Percentiles rank a stretch among this genome's conserved stretches.
Conservation (phyloP, 2,113 vertebrate species). For the Phoxinus phoxinus region DNA sequence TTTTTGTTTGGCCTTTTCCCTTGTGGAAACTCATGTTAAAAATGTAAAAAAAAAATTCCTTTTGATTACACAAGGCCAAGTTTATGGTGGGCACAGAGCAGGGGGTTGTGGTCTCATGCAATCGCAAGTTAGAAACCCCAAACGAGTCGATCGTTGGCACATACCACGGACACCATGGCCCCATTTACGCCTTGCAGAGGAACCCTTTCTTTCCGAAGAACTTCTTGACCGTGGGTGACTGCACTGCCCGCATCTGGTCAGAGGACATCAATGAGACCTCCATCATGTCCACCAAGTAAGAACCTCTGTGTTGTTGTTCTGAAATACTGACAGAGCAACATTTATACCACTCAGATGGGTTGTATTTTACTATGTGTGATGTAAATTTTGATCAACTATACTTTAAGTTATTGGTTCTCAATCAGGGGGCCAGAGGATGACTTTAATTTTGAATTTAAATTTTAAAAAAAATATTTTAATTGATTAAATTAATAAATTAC, state of each 20-base stretch:
- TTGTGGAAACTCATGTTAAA: neutral
- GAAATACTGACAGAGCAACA: neutral
- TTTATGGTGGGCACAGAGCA: conserved; percentile 99
- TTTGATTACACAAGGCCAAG: conserved; percentile 82
- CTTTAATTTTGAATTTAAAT: neutral
- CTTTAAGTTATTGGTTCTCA: neutral
- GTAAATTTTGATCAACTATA: neutral
- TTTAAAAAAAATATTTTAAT: too few relatives aligned
- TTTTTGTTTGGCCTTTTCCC: neutral
- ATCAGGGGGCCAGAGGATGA: neutral
- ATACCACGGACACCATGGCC: conserved; percentile 85
- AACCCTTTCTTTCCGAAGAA: conserved; percentile 94
- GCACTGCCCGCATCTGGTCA: conserved; percentile 93
- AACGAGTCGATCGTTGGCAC: conserved; percentile 86
- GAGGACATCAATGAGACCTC: conserved; percentile 90
- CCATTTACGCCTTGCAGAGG: conserved; percentile 86
- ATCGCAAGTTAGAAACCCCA: conserved; percentile 88
- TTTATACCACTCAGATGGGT: neutral
- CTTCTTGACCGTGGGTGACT: conserved; percentile 92
- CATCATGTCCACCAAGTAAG: conserved; percentile 94
- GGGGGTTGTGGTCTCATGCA: conserved; percentile 87
- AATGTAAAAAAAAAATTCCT: neutral
- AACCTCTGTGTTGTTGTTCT: neutral
- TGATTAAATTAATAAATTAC: too few relatives aligned
- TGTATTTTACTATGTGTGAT: neutral